A percentile compares a stretch with the other conserved stretches of the same genome.
Evolutionary conservation across 2,113 vertebrate genomes (phyloP).

Genomic region (Myotis davidii): DNA sequence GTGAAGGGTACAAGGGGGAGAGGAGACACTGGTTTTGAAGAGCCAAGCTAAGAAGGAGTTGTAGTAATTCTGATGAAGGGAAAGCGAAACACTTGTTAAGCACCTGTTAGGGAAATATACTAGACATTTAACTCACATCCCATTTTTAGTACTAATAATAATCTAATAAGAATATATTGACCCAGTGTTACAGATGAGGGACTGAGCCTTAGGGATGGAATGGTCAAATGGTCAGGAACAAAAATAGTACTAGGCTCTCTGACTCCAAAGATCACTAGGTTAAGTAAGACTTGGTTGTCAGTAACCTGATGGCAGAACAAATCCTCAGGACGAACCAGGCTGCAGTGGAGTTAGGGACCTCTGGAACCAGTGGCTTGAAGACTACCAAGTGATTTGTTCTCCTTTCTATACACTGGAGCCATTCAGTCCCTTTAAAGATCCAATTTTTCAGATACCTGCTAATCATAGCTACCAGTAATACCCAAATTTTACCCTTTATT

Average conservation of each 20-base stretch:
- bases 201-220: not conserved
- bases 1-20: too few species aligned
- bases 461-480: not conserved
- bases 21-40: rapidly evolving
- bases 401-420: not conserved
- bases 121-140: not conserved
- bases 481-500: not conserved
- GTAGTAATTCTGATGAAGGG: not conserved
- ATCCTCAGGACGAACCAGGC: not conserved
- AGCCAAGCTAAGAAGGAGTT: not conserved
- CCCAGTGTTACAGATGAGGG: not conserved
- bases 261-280: not conserved
- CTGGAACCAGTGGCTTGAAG: not conserved
- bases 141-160: not conserved
- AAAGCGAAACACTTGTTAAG: too few species aligned
- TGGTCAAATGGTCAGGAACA: not conserved
- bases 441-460: not conserved
- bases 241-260: not conserved
- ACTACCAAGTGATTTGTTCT: not conserved
- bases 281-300: not conserved
- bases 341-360: not conserved
- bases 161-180: not conserved
- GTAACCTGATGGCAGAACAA: not conserved
- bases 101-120: not conserved
- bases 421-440: not conserved